These are phyloP conservation scores for Trachythela sp. DNA, from an alignment of 64 coral and sea anemone species.

Conservation along the genomic window DNA sequence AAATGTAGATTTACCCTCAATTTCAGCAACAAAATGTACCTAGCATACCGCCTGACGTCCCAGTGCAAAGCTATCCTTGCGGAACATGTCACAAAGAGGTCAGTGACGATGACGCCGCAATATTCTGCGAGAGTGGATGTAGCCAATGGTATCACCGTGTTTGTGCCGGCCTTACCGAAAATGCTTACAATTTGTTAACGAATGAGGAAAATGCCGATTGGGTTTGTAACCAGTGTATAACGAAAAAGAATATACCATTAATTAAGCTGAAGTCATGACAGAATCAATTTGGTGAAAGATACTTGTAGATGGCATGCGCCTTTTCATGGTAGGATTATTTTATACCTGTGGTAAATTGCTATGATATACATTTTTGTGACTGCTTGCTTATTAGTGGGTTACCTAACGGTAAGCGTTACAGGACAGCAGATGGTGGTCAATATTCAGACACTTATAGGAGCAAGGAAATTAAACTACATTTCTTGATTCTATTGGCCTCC, in stretches of 20 bases:
- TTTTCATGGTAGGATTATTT: too few species aligned
- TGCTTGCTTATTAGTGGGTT: too few species aligned
- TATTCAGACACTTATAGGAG: too few species aligned
- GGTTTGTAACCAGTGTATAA: slow-evolving; percentile 90
- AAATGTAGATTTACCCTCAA: too few species aligned
- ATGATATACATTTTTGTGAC: too few species aligned
- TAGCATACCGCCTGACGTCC: not conserved
- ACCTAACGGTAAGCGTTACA: too few species aligned
- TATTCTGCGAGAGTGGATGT: slow-evolving; percentile 94
- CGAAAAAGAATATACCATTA: slow-evolving; percentile 82
- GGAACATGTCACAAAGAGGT: slow-evolving; percentile 90
- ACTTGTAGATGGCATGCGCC: too few species aligned
- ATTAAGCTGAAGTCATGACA: slow-evolving; percentile 77
- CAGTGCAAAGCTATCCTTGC: slow-evolving; percentile 60
- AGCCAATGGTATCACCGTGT: slow-evolving; percentile 93
- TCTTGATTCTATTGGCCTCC: too few species aligned
- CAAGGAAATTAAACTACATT: too few species aligned
- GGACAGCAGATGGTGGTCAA: too few species aligned
- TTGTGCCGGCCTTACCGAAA: slow-evolving; percentile 74
- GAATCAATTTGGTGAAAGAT: not conserved
- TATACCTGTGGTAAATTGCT: too few species aligned
- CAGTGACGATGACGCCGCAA: slow-evolving; percentile 94
- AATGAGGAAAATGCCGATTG: slow-evolving; percentile 79
- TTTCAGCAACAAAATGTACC: not conserved
- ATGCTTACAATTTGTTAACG: slow-evolving; percentile 85